phyloP scores from a whole-genome alignment of 2,113 vertebrate genomes.

The Argyrosomus japonicus region DNA sequence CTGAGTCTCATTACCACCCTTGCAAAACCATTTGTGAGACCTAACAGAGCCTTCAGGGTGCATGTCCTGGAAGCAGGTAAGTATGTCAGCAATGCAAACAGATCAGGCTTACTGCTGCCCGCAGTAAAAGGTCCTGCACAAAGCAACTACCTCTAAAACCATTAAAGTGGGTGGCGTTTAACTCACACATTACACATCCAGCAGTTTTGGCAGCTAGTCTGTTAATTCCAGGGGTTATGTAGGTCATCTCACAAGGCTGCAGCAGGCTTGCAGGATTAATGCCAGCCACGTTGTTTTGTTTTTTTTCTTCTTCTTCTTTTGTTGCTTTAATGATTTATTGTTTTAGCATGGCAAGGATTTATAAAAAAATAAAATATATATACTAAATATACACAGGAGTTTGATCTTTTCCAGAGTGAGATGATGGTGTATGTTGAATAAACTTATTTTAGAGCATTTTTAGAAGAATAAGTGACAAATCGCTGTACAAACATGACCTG shows the following conservation, averaged over 20 bases:
- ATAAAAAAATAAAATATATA: neutral
- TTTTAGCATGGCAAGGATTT: neutral
- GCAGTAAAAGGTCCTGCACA: constrained; percentile 40
- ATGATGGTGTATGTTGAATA: too few relatives aligned
- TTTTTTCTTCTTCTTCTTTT: neutral
- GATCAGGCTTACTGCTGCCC: constrained; percentile 54
- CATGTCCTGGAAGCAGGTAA: constrained; percentile 57
- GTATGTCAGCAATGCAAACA: constrained; percentile 70
- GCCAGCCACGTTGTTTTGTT: neutral
- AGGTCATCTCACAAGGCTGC: constrained; percentile 17
- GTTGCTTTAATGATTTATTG: neutral
- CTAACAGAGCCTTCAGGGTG: constrained; percentile 48
- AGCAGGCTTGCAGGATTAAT: neutral
- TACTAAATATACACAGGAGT: neutral
- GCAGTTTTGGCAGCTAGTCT: constrained; percentile 25
- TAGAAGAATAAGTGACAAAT: neutral
- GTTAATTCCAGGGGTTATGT: constrained; percentile 27
- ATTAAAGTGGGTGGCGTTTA: constrained; percentile 38
- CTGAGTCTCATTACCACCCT: constrained; percentile 9
- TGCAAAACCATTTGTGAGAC: constrained; percentile 53
- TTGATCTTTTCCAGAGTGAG: neutral
- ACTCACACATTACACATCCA: constrained; percentile 19
- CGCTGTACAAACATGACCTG: neutral
- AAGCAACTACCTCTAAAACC: constrained; percentile 29
- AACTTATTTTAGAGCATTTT: neutral